phyloP scores from a whole-genome alignment of 2,888 invertebrate species.

The Hypercompe scribonia region DNA sequence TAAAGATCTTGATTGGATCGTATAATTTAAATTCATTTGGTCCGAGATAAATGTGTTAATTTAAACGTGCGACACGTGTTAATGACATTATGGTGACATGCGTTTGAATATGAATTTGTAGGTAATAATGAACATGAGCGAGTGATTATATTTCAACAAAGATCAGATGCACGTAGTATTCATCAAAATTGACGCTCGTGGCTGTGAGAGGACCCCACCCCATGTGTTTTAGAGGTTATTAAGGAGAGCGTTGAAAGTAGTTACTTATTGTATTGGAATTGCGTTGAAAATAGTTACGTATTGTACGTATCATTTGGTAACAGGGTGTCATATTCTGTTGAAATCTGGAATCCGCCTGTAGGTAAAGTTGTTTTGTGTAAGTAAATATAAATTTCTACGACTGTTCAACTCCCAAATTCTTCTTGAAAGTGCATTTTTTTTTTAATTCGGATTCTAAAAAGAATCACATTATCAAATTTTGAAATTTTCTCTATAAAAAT shows the following conservation, averaged over 20 bases:
- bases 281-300: slow-evolving; percentile 9
- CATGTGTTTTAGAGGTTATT: neutral
- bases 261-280: slow-evolving; percentile 15
- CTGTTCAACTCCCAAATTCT: too few species aligned
- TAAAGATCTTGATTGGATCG: too few species aligned
- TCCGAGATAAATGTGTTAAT: too few species aligned
- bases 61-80: too few species aligned
- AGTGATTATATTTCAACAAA: neutral
- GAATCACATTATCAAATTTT: too few species aligned
- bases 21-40: too few species aligned
- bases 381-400: neutral
- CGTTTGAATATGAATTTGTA: neutral
- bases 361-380: slow-evolving; percentile 15
- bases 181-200: neutral
- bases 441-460: neutral
- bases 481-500: too few species aligned
- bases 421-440: too few species aligned
- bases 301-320: neutral
- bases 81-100: neutral
- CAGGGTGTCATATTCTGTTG: slow-evolving; percentile 15
- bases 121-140: neutral
- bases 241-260: slow-evolving; percentile 1
- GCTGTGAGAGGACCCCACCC: slow-evolving; percentile 6
- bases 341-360: slow-evolving; percentile 18
- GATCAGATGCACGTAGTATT: slow-evolving; percentile 3